These are phyloP conservation scores for Brachionus manjavacas DNA, from an alignment of 1,140 invertebrate genomes.

Conservation along the genomic window DNA sequence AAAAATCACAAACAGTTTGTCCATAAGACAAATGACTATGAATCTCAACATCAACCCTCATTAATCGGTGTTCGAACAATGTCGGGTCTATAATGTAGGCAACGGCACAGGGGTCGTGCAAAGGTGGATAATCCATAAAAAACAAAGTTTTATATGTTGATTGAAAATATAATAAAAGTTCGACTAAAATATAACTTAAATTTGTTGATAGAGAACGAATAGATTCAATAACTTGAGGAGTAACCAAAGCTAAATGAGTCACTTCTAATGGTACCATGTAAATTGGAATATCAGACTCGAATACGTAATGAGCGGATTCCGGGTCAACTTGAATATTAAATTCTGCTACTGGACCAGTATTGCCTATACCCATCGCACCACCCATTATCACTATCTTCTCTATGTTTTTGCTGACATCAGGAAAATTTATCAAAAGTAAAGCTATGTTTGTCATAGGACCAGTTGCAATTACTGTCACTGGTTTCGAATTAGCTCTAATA, in stretches of 20 bases:
- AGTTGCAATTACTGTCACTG: conserved; percentile 31
- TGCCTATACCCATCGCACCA: conserved; percentile 21
- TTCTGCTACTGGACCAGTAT: conserved; percentile 29
- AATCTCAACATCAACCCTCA: conserved; percentile 39
- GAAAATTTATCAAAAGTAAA: conserved; percentile 25
- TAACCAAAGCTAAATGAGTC: conserved; percentile 29
- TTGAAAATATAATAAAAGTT: conserved; percentile 22
- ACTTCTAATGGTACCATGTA: conserved; percentile 42
- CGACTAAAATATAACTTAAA: not conserved
- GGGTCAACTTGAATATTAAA: conserved; percentile 40
- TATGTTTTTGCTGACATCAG: not conserved
- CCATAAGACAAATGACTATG: conserved; percentile 32
- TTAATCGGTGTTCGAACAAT: conserved; percentile 29
- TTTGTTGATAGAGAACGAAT: not conserved
- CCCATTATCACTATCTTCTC: conserved; percentile 38
- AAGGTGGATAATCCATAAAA: conserved; percentile 21
- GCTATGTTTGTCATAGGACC: conserved; percentile 39
- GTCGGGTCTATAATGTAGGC: not conserved
- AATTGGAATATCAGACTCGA: conserved; percentile 28
- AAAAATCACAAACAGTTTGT: conserved; percentile 40
- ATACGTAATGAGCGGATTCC: conserved; percentile 34
- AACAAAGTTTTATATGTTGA: conserved; percentile 25
- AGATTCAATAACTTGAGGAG: not conserved
- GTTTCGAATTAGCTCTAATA: not conserved
- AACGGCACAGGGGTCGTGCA: conserved; percentile 38